Evolutionary conservation across 2,888 invertebrate genomes (phyloP), one percentile per base, ranked within the genome.

Genomic region (Hypomecis atomaria): DNA sequence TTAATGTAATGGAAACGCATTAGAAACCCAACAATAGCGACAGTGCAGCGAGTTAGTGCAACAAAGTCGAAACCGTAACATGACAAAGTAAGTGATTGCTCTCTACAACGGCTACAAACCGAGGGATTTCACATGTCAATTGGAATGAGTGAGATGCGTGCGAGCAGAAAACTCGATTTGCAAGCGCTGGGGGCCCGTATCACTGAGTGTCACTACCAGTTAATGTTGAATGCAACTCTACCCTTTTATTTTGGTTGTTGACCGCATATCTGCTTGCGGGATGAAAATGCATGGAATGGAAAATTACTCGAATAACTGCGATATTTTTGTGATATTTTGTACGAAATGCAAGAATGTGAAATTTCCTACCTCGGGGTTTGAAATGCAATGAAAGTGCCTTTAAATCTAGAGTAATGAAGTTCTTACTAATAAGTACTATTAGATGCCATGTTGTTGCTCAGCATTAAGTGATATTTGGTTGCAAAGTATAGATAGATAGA

Each of bases 101-200:
- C 48, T 53, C 36, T 48, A 65, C 66, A 66, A 67, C 61, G 60
- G 67, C 60, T 66, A 66, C 72, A 69, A 70, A 71, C 69, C 70
- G 69, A 65, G 71, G 70, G 69, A 67, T 82, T 83, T 83, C 81
- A 78, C 78, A 81, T 84, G 86, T 85, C 86, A 83, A 78, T 84
- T 74, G 78, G 77, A 78, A 82, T 82, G 81, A 80, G 74, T 78
- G 76, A 69, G 74, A 71, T 79, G 83, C 82, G 78, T 77, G 78
- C 74, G 72, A 79, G 81, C 83, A 81, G 85, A 83, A 85, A 86
- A 88, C 84, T 87, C 86, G 84, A 89, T 90, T 89, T 86, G 79
- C 82, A 77, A 83, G 84, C 85, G 73, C 78, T 82, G 76, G 71
- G 81, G 81, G 78, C 74, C 74, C 81, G 77, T 81, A 83, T 84